Evolutionary conservation across 2,797 vertebrate species (phyloP).

Genomic region (Acropternis orthonyx): DNA sequence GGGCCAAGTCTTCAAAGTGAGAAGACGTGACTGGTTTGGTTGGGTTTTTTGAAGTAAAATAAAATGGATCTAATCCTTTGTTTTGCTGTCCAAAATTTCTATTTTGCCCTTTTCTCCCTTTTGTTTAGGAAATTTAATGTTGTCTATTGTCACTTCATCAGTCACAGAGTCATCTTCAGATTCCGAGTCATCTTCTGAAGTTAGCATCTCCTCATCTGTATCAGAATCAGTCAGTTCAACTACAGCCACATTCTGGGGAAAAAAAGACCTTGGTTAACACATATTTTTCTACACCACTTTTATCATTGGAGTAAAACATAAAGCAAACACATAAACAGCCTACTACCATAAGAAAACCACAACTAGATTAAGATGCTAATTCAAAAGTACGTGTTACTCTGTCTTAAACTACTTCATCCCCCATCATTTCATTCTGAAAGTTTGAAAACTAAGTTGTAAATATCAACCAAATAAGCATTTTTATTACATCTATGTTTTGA

Average conservation of each 20-base stretch:
- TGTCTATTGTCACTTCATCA: conserved; percentile 77
- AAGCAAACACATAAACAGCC: neutral
- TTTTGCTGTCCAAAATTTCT: conserved; percentile 78
- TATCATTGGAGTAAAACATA: neutral
- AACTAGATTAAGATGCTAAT: neutral
- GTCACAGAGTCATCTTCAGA: conserved; percentile 68
- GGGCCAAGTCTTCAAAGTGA: neutral
- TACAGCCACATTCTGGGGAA: conserved; percentile 85
- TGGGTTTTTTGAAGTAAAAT: neutral
- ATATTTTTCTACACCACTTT: neutral
- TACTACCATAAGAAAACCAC: neutral
- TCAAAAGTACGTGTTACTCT: neutral
- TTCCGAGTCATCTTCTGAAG: conserved; percentile 66
- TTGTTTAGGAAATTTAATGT: conserved; percentile 81
- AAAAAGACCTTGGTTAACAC: neutral
- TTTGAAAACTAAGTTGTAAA: neutral
- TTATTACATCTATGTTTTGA: neutral
- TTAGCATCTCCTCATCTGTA: conserved; percentile 68
- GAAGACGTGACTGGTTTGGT: neutral
- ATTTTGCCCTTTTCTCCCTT: conserved; percentile 79
- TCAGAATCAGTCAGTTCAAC: conserved; percentile 84
- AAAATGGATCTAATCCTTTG: conserved; percentile 22
- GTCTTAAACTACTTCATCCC: neutral
- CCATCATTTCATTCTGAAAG: neutral
- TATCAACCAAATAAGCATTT: neutral